Evolutionary conservation across 2,797 vertebrate genomes (phyloP).

Genomic region (Acanthurus lineatus): DNA sequence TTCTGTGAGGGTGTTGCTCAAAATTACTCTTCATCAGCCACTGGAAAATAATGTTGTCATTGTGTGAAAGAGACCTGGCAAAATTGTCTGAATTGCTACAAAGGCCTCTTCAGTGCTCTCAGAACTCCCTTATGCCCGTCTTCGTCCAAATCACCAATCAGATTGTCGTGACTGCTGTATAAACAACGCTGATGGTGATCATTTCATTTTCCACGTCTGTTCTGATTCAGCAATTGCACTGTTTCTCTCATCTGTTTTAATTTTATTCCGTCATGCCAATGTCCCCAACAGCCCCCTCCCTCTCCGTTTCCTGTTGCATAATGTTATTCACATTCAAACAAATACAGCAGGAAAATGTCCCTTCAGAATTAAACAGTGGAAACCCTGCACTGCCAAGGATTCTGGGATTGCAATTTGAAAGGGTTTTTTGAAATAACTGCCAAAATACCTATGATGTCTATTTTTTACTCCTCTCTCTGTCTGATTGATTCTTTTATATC

Average conservation of each 20-base stretch:
- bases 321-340: conserved; percentile 45
- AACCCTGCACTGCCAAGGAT: conserved; percentile 33
- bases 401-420: conserved; percentile 33
- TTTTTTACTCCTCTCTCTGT: conserved; percentile 2
- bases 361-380: conserved; percentile 39
- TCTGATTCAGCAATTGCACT: conserved; percentile 23
- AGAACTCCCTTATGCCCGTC: background rate
- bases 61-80: conserved; percentile 10
- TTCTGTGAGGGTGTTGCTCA: conserved; percentile 14
- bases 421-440: background rate
- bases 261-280: conserved; percentile 33
- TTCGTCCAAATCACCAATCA: background rate
- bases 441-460: conserved; percentile 12
- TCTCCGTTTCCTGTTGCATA: conserved; percentile 24
- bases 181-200: conserved; percentile 10
- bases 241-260: conserved; percentile 55
- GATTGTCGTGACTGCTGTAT: conserved; percentile 1
- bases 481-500: background rate
- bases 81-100: background rate
- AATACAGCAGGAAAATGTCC: conserved; percentile 32
- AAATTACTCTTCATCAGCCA: background rate
- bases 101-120: conserved; percentile 7
- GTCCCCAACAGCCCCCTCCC: conserved; percentile 5
- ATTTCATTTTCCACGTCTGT: conserved; percentile 30
- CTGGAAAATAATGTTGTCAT: conserved; percentile 32